Conservation (phyloP, 1,140 invertebrate species). For the Saccostrea glomerata region DNA sequence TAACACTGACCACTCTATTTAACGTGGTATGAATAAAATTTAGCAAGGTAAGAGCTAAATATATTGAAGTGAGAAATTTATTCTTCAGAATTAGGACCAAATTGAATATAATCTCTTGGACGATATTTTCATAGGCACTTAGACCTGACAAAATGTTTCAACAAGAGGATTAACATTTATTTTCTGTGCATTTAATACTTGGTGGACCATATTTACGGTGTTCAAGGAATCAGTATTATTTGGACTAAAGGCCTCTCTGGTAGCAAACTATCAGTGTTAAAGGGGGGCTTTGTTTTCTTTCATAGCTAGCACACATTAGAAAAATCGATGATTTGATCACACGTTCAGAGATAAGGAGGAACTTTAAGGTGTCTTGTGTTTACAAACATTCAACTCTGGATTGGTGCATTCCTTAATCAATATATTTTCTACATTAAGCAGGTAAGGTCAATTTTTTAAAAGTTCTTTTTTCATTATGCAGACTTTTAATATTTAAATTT, state of each 20-base stretch:
- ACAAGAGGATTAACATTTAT: not conserved
- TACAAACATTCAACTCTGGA: not conserved
- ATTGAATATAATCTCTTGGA: not conserved
- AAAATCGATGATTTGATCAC: conserved; percentile 26
- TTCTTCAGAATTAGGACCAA: not conserved
- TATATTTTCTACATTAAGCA: not conserved
- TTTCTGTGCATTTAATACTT: not conserved
- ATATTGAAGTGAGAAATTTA: not conserved
- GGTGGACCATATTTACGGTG: not conserved
- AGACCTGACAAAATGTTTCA: not conserved
- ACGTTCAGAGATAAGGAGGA: not conserved
- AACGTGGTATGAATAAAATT: not conserved
- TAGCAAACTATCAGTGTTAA: not conserved
- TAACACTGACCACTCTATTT: not conserved
- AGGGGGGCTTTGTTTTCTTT: not conserved
- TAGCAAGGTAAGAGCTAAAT: not conserved
- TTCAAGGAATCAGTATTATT: not conserved
- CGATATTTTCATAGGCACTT: conserved; percentile 13
- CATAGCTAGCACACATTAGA: not conserved
- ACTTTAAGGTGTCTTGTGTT: not conserved
- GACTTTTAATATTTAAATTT: too few species aligned
- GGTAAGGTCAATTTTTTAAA: not conserved
- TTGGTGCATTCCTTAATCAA: not conserved
- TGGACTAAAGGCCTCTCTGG: not conserved
- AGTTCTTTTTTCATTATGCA: not conserved